Evolutionary conservation across 2,888 invertebrate genomes (phyloP).

Genomic region (Epirrhoe alternata): DNA sequence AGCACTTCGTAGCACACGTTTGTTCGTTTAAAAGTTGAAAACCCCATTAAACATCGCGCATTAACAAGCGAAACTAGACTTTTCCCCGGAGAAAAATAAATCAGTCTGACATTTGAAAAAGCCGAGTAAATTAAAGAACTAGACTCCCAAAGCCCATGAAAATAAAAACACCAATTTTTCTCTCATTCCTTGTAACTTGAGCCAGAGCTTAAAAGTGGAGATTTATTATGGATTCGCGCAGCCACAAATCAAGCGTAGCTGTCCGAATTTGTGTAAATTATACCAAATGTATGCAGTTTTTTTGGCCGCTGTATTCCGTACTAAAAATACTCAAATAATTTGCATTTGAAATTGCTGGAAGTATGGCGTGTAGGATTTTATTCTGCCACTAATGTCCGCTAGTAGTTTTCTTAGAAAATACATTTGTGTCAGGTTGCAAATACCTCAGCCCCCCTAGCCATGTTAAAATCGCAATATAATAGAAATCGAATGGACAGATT

Average conservation of each 20-base stretch:
- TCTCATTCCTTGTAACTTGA: slow-evolving; percentile 39
- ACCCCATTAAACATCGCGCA: neutral
- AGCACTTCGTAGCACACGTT: neutral
- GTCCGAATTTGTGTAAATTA: slow-evolving; percentile 72
- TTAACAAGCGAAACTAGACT: slow-evolving; percentile 9
- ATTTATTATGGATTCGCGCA: slow-evolving; percentile 71
- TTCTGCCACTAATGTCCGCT: neutral
- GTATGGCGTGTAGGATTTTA: slow-evolving; percentile 18
- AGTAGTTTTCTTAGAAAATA: neutral
- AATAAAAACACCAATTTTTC: slow-evolving; percentile 26
- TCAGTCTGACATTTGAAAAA: slow-evolving; percentile 26
- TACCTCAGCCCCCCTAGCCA: no score
- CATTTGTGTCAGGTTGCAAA: no score
- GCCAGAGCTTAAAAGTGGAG: slow-evolving; percentile 54
- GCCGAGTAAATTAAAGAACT: slow-evolving; percentile 28
- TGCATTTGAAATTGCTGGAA: slow-evolving; percentile 39
- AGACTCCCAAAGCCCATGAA: slow-evolving; percentile 21
- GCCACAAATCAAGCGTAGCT: slow-evolving; percentile 74
- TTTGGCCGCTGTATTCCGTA: slow-evolving; percentile 55
- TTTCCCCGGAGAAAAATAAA: slow-evolving; percentile 26
- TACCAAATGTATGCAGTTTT: slow-evolving; percentile 57
- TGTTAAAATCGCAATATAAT: no score
- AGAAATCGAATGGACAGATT: no score
- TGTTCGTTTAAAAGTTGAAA: neutral
- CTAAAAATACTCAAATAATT: slow-evolving; percentile 51